Base-by-base conservation (phyloP, 2,113 vertebrate genomes). In the Vicugna pacos region DNA sequence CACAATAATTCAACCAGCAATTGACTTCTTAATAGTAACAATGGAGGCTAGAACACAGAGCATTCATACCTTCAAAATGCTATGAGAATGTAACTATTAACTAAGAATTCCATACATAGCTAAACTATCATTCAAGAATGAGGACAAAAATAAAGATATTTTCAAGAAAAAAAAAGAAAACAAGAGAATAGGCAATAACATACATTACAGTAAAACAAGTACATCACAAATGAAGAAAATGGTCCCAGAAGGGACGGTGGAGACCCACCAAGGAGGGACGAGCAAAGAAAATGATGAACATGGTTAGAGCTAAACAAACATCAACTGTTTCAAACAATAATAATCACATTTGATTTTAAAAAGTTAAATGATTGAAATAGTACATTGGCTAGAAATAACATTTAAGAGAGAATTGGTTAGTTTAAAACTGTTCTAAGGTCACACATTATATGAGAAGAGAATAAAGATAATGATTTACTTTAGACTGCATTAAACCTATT, bases 401-500 rank as follows among this genome's bases (percentile, higher is more conserved):
- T 60, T 80, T 80, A 80, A 65, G 22, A 77, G 8, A 62, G 16
- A 52, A 52, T 62, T 67, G 38, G 20, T 56, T 82, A 24, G 17
- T 58, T 82, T 81, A 35, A 87, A 94, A 85, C 54, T 72, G 5
- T 81, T 82, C 58, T 80, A 76, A 81, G 5, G 15, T 48, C 50
- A 48, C 62, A 11, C 22, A 35, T 48, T 86, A 94, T 81, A 6
- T 79, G 35, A 83, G 15, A 88, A 64, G 26, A 87, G 15, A 70
- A 82, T 81, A 73, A 67, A 90, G 28, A 67, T 35, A 62, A 81
- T 77, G 26, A 54, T 35, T 81, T 76, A 95, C 35, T 56, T 92
- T n/a, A 93, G 50, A 65, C 26, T 50, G 42, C 76, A 4, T 35
- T 97, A 88, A 77, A 56, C 91, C 69, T 85, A 38, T 89, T 54